phyloP scores from a whole-genome alignment of 2,888 invertebrate genomes.

The Drosophila melanosoma region DNA sequence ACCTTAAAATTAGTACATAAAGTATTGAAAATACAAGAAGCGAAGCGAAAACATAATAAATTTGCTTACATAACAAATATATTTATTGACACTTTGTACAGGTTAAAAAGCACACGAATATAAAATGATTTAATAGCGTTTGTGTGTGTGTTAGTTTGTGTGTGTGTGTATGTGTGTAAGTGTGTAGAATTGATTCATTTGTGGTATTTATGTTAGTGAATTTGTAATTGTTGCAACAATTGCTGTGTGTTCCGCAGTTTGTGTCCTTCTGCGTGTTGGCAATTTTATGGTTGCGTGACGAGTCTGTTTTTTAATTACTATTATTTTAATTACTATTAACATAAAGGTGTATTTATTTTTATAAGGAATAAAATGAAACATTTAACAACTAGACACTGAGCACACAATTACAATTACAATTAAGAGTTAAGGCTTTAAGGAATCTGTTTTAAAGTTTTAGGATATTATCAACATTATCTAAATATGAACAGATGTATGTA shows the following conservation, averaged over 20 bases:
- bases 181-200: background rate
- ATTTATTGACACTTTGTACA: conserved; percentile 44
- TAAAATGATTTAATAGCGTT: background rate
- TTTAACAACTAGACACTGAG: conserved; percentile 6
- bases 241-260: background rate
- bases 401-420: background rate
- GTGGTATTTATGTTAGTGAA: conserved; percentile 7
- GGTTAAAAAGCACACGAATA: conserved; percentile 11
- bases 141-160: background rate
- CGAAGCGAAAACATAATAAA: conserved; percentile 33
- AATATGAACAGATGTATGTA: background rate
- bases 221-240: background rate
- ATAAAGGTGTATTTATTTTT: background rate
- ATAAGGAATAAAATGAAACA: background rate
- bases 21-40: conserved; percentile 45
- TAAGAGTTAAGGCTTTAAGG: background rate
- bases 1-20: conserved; percentile 17
- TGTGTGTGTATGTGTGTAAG: background rate
- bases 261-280: conserved; percentile 1
- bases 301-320: conserved; percentile 5
- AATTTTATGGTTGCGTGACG: conserved; percentile 12
- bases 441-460: background rate
- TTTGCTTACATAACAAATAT: conserved; percentile 37
- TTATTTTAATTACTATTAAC: background rate
- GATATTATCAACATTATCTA: background rate